Percentiles rank a stretch among this genome's conserved stretches.
phyloP scores from a whole-genome alignment of 2,113 vertebrate species.

The Naja naja region DNA sequence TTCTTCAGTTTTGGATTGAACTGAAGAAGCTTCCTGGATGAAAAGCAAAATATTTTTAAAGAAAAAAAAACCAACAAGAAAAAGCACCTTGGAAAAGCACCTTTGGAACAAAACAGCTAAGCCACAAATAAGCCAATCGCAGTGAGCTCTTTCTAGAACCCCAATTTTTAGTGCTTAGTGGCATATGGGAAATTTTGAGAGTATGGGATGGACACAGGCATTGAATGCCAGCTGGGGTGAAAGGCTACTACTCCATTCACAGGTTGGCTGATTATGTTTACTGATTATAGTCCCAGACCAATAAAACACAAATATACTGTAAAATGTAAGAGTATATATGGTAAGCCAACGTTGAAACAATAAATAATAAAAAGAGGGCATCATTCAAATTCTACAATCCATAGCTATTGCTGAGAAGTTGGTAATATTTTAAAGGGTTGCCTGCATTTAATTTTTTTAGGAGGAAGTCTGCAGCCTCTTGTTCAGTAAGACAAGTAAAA shows the following conservation, averaged over 20 bases:
- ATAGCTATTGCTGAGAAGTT: neutral
- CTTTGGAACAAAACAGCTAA: neutral
- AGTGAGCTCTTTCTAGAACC: neutral
- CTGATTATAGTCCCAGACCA: neutral
- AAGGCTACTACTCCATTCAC: neutral
- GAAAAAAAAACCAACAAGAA: neutral
- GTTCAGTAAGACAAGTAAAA: neutral
- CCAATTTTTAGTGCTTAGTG: neutral
- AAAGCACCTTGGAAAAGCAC: neutral
- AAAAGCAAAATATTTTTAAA: neutral
- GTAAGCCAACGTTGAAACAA: neutral
- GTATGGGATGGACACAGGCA: neutral
- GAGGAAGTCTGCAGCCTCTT: neutral
- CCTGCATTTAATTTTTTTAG: neutral
- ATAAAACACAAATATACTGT: neutral
- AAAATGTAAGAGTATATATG: neutral
- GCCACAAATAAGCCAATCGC: neutral
- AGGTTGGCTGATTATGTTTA: neutral
- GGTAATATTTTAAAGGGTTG: neutral
- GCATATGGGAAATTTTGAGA: neutral
- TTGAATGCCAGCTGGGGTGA: neutral
- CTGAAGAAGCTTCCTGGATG: neutral
- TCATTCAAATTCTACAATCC: neutral
- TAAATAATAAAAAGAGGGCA: neutral
- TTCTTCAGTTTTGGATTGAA: neutral